Evolutionary conservation across 2,888 invertebrate genomes (phyloP).

Genomic region (Lycaena phlaeas): DNA sequence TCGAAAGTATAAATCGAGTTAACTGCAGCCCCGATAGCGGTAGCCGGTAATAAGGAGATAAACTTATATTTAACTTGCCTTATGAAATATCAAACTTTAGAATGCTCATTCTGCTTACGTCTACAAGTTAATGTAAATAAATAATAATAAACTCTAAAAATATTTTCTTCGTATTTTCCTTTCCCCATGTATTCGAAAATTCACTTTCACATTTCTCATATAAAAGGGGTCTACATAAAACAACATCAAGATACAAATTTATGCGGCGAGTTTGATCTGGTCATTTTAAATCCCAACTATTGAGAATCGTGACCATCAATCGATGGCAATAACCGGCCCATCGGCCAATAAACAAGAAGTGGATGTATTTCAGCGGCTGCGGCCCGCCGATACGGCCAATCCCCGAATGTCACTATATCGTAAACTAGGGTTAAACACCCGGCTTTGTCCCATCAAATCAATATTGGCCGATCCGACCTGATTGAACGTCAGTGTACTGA

Average conservation of each 20-base stretch:
- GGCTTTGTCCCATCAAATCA: slow-evolving; percentile 15
- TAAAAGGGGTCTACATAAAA: no score
- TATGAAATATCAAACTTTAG: slow-evolving; percentile 56
- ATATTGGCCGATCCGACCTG: slow-evolving; percentile 14
- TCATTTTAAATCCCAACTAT: neutral
- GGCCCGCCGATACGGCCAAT: slow-evolving; percentile 17
- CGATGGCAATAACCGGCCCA: slow-evolving; percentile 13
- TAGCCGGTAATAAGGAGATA: slow-evolving; percentile 66
- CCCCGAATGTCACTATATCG: slow-evolving; percentile 23
- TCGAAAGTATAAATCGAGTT: no score
- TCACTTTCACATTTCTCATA: no score
- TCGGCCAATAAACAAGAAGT: slow-evolving; percentile 21
- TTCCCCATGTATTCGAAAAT: no score
- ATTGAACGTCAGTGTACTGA: slow-evolving; percentile 13
- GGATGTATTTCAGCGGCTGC: slow-evolving; percentile 17
- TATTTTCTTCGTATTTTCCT: no score
- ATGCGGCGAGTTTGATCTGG: neutral
- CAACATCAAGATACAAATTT: neutral
- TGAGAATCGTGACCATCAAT: neutral
- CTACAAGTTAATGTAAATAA: slow-evolving; percentile 1
- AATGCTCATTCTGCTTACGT: slow-evolving; percentile 1
- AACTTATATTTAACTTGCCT: slow-evolving; percentile 50
- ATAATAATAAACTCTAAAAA: no score
- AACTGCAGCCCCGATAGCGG: slow-evolving; percentile 57
- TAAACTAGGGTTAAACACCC: slow-evolving; percentile 20